A percentile compares a stretch with the other conserved stretches of the same genome.
Conservation (phyloP, 1,140 invertebrate species). For the Bombus difficillimus region DNA sequence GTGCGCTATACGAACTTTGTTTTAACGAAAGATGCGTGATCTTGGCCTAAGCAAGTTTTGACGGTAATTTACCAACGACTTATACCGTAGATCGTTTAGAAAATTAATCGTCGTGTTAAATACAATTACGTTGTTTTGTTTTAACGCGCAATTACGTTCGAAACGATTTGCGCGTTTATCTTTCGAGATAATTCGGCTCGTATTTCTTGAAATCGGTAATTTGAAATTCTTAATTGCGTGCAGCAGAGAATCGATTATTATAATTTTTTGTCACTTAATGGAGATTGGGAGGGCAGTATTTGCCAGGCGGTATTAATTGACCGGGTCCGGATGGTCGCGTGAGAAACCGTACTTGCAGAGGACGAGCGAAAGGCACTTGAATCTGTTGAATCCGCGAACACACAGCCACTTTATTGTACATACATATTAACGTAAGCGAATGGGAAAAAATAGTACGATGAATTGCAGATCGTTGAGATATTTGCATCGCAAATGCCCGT, state of each 20-base stretch:
- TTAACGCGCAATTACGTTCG: too few species aligned
- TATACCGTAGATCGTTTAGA: too few species aligned
- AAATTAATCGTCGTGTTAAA: too few species aligned
- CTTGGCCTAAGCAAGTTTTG: too few species aligned
- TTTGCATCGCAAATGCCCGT: slow-evolving; percentile 38
- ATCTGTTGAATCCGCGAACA: slow-evolving; percentile 36
- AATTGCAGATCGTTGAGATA: slow-evolving; percentile 16
- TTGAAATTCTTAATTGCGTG: neutral
- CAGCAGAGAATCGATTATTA: neutral
- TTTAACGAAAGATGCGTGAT: neutral
- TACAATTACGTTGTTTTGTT: too few species aligned
- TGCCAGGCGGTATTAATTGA: slow-evolving; percentile 18
- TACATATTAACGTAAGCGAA: slow-evolving; percentile 31
- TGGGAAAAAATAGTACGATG: slow-evolving; percentile 28
- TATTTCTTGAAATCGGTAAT: neutral
- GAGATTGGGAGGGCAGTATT: slow-evolving; percentile 18
- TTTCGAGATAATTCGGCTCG: neutral
- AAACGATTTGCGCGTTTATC: neutral
- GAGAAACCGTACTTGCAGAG: slow-evolving; percentile 15
- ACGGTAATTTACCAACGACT: too few species aligned
- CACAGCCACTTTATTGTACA: neutral
- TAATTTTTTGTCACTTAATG: slow-evolving; percentile 32
- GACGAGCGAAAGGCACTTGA: neutral
- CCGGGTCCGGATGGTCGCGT: slow-evolving; percentile 15
- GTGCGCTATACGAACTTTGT: neutral